Base-by-base conservation (phyloP, 2,888 invertebrate genomes). In the Idaea dimidiata region DNA sequence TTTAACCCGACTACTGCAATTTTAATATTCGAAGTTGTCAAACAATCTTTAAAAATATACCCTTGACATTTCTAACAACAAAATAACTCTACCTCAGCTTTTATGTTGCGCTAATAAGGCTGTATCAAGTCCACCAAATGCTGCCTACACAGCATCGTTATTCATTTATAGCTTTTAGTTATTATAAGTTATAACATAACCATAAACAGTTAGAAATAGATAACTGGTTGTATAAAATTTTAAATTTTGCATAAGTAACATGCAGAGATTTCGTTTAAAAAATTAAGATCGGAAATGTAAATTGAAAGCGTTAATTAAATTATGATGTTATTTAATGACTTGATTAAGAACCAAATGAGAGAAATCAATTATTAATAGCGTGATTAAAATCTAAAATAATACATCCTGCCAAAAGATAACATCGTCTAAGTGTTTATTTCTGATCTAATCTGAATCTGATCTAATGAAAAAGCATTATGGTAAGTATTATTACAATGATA, bases 91-190 rank as follows among this genome's bases (percentile, higher is more conserved):
- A 54, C 18, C 0, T 8, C 43, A 63, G 55, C 66, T 64, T 55
- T 62, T 66, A 63, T 62, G 64, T 67, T 61, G 61, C 59, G 54
- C 64, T 68, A 67, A 67, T 66, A 68, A 66, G 63, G 67, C 60
- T 70, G 65, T 65, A 67, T 65, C 65, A 62, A 66, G 66, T 65
- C 67, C 62, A 68, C 61, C 43, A 64, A 67, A 65, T 58, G 53
- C 66, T 59, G 60, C 68, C 68, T 67, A 68, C 66, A 60, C 43
- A n/a, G n/a, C n/a, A 53, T 60, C 54, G 57, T 63, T 60, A 62
- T 64, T 62, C 62, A 65, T 61, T 64, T 53, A 17, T 56, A 62
- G 58, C 43, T 65, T 65, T 66, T 63, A 63, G 53, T n/a, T 18
- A 14, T 18, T 24, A 24, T 24, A 24, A 24, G 16, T 54, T 60